A percentile compares a stretch with the other conserved stretches of the same genome.
These are phyloP conservation scores for Strix uralensis DNA, from an alignment of 2,113 vertebrate species.

Conservation along the genomic window DNA sequence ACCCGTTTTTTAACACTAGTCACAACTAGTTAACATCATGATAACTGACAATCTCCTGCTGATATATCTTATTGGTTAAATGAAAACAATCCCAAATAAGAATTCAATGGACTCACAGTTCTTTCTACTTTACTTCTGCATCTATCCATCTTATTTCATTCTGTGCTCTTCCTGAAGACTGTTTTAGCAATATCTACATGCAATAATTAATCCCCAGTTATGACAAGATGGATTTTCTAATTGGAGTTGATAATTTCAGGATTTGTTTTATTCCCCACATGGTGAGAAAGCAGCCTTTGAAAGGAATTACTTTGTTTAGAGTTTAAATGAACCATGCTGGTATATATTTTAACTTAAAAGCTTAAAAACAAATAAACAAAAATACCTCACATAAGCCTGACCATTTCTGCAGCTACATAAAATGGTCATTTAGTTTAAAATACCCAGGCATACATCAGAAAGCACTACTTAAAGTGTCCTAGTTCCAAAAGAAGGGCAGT, in stretches of 20 bases:
- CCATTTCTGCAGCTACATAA: background rate
- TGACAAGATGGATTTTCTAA: background rate
- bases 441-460: background rate
- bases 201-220: background rate
- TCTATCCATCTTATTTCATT: background rate
- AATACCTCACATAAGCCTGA: background rate
- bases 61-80: background rate
- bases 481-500: background rate
- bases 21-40: background rate
- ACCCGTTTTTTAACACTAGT: background rate
- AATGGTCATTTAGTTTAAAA: background rate
- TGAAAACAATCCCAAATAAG: background rate
- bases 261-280: background rate
- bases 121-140: background rate
- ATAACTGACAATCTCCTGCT: background rate
- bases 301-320: background rate
- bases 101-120: background rate
- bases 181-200: background rate
- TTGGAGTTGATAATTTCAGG: background rate
- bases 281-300: background rate
- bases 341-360: background rate
- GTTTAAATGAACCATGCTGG: background rate
- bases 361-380: background rate
- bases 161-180: background rate
- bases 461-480: background rate